These are phyloP conservation scores for Epinephelus moara DNA, from an alignment of 2,113 vertebrate species.

Conservation along the genomic window DNA sequence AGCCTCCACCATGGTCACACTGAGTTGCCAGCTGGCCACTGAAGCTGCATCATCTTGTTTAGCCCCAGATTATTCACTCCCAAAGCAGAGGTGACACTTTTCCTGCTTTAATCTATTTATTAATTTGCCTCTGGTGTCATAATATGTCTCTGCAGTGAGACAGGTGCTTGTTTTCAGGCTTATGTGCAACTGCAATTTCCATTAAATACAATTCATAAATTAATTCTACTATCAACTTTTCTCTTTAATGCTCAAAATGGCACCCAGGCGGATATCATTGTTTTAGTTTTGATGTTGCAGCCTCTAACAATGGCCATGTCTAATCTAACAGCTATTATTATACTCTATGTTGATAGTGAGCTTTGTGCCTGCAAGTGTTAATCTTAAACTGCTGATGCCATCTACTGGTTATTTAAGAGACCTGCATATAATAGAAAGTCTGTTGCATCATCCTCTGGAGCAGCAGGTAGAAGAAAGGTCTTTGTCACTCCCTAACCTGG, in stretches of 20 bases:
- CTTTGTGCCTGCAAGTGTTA: conserved; percentile 33
- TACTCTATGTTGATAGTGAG: conserved; percentile 4
- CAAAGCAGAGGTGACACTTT: conserved; percentile 7
- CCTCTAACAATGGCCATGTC: background rate
- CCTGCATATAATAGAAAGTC: conserved; percentile 44
- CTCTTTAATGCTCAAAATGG: background rate
- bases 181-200: background rate
- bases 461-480: conserved; percentile 10
- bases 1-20: background rate
- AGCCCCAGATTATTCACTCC: background rate
- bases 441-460: conserved; percentile 63
- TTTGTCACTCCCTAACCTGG: background rate
- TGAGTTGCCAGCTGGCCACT: conserved; percentile 17
- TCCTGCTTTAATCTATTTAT: background rate
- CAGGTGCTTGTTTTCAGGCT: background rate
- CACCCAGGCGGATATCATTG: background rate
- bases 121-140: background rate
- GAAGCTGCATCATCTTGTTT: conserved; percentile 1
- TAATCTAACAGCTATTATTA: conserved; percentile 5
- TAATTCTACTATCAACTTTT: background rate
- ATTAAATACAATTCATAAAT: background rate
- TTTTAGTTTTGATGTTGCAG: background rate
- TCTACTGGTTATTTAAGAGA: conserved; percentile 78
- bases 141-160: background rate
- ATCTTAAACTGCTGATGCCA: conserved; percentile 79